phyloP scores from a whole-genome alignment of 2,888 invertebrate species.

The Xestia rhomboidea region DNA sequence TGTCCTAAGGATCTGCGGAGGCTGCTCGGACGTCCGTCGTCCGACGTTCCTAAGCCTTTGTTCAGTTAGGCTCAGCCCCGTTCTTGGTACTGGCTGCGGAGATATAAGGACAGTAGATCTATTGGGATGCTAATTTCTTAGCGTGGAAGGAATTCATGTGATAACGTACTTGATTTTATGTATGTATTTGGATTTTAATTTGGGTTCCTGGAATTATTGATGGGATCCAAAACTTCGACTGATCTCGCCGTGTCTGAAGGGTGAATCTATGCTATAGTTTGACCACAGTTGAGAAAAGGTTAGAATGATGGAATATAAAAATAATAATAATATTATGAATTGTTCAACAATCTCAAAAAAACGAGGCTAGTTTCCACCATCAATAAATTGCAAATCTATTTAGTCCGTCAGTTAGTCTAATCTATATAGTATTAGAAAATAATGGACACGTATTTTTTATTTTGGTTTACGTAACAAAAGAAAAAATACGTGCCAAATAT shows the following conservation, averaged over 20 bases:
- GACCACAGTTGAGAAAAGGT: not conserved
- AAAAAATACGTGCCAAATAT: too few relatives aligned
- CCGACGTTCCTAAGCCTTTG: conserved; percentile 57
- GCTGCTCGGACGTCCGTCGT: conserved; percentile 37
- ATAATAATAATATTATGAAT: not conserved
- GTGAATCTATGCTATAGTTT: not conserved
- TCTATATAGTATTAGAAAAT: too few relatives aligned
- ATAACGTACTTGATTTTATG: not conserved
- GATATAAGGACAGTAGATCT: conserved; percentile 17
- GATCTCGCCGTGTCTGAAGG: not conserved
- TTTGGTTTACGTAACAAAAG: too few relatives aligned
- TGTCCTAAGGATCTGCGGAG: conserved; percentile 54
- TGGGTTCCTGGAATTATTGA: not conserved
- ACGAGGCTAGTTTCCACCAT: too few relatives aligned
- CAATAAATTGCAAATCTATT: too few relatives aligned
- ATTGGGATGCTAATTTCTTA: conserved; percentile 52
- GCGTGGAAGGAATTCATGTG: conserved; percentile 9
- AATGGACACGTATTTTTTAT: too few relatives aligned
- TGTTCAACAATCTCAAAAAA: too few relatives aligned
- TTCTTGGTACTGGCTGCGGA: conserved; percentile 22
- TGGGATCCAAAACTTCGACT: not conserved
- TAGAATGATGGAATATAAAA: not conserved
- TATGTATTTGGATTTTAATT: not conserved
- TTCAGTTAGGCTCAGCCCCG: conserved; percentile 51
- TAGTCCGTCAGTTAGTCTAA: too few relatives aligned